These are phyloP conservation scores for Poecilus cupreus DNA, from an alignment of 2,888 invertebrate genomes.

Conservation along the genomic window DNA sequence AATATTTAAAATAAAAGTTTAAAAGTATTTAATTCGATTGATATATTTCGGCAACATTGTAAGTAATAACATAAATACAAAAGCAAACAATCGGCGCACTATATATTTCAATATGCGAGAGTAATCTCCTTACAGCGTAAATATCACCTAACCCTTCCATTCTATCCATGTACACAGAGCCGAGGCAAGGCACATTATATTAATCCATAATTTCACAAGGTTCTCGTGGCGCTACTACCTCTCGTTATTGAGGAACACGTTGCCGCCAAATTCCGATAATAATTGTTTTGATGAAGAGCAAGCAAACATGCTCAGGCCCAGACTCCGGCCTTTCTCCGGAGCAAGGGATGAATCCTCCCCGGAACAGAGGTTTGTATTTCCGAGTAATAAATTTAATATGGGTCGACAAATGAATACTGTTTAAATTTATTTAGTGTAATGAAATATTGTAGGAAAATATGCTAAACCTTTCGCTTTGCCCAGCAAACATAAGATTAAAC, in stretches of 20 bases:
- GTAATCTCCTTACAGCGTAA: not conserved
- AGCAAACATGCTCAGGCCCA: not conserved
- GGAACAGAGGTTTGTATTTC: conserved; percentile 15
- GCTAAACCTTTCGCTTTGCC: not conserved
- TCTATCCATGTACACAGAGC: not conserved
- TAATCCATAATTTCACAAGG: not conserved
- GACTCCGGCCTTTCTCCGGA: not conserved
- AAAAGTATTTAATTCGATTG: too few relatives aligned
- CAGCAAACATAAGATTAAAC: not conserved
- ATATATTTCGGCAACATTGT: not conserved
- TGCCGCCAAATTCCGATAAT: conserved; percentile 9
- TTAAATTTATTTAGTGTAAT: conserved; percentile 31
- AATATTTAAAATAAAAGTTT: too few relatives aligned
- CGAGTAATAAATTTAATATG: conserved; percentile 29
- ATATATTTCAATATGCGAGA: not conserved
- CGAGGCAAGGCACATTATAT: not conserved
- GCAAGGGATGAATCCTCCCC: not conserved
- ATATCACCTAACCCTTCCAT: not conserved
- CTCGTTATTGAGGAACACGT: not conserved
- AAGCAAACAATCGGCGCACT: not conserved
- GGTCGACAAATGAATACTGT: conserved; percentile 36
- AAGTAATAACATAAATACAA: not conserved
- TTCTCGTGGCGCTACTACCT: too few relatives aligned
- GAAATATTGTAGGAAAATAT: conserved; percentile 37
- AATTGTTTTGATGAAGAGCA: conserved; percentile 19